Evolutionary conservation across 2,113 vertebrate genomes (phyloP).

Genomic region (human): DNA sequence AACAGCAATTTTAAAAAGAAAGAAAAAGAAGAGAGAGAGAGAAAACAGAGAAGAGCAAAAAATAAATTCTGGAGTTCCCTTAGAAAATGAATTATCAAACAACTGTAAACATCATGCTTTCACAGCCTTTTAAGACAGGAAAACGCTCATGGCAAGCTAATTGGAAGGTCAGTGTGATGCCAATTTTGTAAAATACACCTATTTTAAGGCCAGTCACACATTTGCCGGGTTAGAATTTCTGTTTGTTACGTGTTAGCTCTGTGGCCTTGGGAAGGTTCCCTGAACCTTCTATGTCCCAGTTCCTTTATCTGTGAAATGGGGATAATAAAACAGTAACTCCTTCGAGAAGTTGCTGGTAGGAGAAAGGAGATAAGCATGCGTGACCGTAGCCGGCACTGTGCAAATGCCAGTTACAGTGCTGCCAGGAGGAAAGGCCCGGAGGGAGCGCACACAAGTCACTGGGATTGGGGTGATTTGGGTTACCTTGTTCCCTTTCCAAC

Average conservation of each 20-base stretch:
- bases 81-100: neutral
- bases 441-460: accelerated
- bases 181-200: neutral
- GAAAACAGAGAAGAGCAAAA: neutral
- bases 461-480: neutral
- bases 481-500: neutral
- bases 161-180: neutral
- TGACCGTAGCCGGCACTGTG: no score
- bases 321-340: neutral
- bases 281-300: neutral
- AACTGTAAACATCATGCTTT: neutral
- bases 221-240: neutral
- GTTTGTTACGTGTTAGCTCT: neutral
- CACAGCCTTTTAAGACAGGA: neutral
- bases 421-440: neutral
- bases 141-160: neutral
- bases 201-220: neutral
- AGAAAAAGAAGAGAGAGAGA: neutral
- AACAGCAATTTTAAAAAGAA: neutral
- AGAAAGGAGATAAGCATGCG: neutral
- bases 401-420: neutral
- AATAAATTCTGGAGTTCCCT: neutral
- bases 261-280: neutral
- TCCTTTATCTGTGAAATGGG: neutral
- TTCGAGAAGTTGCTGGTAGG: accelerated